These are phyloP conservation scores for Microtus ochrogaster DNA, from an alignment of 2,113 vertebrate genomes.

Conservation along the genomic window DNA sequence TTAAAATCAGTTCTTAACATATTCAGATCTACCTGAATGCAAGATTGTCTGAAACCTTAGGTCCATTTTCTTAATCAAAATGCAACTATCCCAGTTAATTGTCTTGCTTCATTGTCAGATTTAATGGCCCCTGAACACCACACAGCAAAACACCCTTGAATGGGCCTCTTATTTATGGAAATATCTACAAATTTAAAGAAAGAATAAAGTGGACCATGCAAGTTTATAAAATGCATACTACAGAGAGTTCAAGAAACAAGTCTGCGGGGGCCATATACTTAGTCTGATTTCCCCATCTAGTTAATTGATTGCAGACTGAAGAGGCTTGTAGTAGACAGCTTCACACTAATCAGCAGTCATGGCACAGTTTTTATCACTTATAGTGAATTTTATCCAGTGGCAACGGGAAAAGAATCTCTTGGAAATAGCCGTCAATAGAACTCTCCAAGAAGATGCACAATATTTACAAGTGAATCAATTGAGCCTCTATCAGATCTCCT, in stretches of 20 bases:
- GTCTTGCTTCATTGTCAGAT: neutral
- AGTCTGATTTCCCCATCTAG: neutral
- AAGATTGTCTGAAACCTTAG: neutral
- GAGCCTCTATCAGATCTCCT: neutral
- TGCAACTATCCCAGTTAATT: neutral
- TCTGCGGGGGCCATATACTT: neutral
- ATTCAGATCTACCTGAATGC: neutral
- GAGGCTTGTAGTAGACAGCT: no score
- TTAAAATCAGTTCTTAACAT: neutral
- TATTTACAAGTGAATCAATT: neutral
- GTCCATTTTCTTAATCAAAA: neutral
- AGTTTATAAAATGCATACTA: neutral
- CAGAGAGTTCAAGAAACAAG: neutral
- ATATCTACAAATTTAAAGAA: neutral
- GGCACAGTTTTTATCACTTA: neutral
- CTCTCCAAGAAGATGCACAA: neutral
- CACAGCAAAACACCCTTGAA: neutral
- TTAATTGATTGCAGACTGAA: neutral
- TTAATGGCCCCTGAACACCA: neutral
- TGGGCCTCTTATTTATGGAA: neutral
- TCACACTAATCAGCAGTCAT: neutral
- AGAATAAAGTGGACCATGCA: neutral
- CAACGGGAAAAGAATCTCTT: neutral
- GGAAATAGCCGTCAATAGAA: neutral
- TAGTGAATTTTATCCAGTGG: neutral